These are phyloP conservation scores for Drosophila anomalipes DNA, from an alignment of 2,888 invertebrate genomes.

Conservation along the genomic window DNA sequence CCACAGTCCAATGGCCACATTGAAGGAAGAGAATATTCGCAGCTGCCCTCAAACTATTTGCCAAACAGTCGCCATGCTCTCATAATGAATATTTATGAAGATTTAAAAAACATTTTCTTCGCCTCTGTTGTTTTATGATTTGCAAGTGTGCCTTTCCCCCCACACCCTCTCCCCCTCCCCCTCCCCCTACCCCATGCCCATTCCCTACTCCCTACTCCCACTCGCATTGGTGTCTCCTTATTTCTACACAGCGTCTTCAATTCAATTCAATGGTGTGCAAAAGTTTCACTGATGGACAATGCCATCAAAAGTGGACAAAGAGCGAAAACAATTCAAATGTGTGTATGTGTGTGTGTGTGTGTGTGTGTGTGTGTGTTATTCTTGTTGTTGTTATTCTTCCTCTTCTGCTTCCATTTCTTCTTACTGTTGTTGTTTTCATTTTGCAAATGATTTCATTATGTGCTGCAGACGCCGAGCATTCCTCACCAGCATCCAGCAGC, in stretches of 20 bases:
- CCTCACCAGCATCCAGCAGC: slow-evolving; percentile 24
- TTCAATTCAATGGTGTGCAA: slow-evolving; percentile 80
- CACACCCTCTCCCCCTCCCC: not conserved
- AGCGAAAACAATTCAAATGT: slow-evolving; percentile 49
- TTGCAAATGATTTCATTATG: slow-evolving; percentile 82
- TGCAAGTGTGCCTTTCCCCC: slow-evolving; percentile 72
- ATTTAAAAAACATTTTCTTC: slow-evolving; percentile 83
- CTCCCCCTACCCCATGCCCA: not conserved
- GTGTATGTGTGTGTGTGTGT: slow-evolving; percentile 4
- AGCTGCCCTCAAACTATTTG: slow-evolving; percentile 76
- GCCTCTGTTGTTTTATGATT: slow-evolving; percentile 84
- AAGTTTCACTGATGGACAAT: slow-evolving; percentile 66
- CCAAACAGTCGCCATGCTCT: slow-evolving; percentile 53
- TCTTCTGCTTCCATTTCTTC: slow-evolving; percentile 4
- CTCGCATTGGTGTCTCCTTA: slow-evolving; percentile 4
- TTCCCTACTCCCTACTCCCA: not conserved
- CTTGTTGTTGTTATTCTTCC: slow-evolving; percentile 5
- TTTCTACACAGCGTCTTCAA: slow-evolving; percentile 51
- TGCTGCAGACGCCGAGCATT: slow-evolving; percentile 41
- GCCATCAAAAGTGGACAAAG: slow-evolving; percentile 50
- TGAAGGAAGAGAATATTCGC: slow-evolving; percentile 48
- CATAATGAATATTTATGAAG: slow-evolving; percentile 84
- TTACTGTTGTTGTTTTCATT: slow-evolving; percentile 63
- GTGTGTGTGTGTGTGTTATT: slow-evolving; percentile 9
- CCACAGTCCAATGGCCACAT: slow-evolving; percentile 48